Evolutionary conservation across 1,140 invertebrate genomes (phyloP).

Genomic region (Gerris buenoi): DNA sequence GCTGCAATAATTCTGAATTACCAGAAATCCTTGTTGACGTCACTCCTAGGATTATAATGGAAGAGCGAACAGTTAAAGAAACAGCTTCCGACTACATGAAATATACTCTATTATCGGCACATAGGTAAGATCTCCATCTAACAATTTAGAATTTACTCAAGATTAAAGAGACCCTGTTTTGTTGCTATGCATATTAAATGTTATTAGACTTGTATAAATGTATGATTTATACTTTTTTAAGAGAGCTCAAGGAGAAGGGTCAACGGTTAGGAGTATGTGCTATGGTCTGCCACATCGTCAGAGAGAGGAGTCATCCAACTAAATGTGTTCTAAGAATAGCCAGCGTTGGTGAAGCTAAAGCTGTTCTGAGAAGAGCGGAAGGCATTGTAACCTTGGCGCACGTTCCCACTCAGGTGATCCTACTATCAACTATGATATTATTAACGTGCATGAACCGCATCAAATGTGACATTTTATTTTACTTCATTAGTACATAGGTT

Average conservation of each 20-base stretch:
- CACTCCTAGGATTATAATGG: slow-evolving; percentile 55
- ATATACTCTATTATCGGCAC: slow-evolving; percentile 59
- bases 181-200: too few species aligned
- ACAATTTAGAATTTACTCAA: too few species aligned
- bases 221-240: slow-evolving; percentile 17
- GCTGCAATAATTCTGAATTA: slow-evolving; percentile 49
- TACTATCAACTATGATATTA: not conserved
- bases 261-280: slow-evolving; percentile 52
- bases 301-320: slow-evolving; percentile 31
- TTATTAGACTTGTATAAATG: too few species aligned
- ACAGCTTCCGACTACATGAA: slow-evolving; percentile 65
- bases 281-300: slow-evolving; percentile 52
- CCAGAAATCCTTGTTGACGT: slow-evolving; percentile 51
- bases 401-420: slow-evolving; percentile 20
- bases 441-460: not conserved
- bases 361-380: slow-evolving; percentile 47
- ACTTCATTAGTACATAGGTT: too few species aligned
- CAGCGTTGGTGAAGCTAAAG: slow-evolving; percentile 52
- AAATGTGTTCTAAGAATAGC: slow-evolving; percentile 51
- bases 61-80: slow-evolving; percentile 64
- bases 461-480: too few species aligned
- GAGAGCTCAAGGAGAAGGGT: slow-evolving; percentile 53
- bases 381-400: slow-evolving; percentile 34
- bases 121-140: slow-evolving; percentile 31
- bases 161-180: too few species aligned